Conservation (phyloP, 2,113 vertebrate genomes). For the Tragelaphus imberbis region DNA sequence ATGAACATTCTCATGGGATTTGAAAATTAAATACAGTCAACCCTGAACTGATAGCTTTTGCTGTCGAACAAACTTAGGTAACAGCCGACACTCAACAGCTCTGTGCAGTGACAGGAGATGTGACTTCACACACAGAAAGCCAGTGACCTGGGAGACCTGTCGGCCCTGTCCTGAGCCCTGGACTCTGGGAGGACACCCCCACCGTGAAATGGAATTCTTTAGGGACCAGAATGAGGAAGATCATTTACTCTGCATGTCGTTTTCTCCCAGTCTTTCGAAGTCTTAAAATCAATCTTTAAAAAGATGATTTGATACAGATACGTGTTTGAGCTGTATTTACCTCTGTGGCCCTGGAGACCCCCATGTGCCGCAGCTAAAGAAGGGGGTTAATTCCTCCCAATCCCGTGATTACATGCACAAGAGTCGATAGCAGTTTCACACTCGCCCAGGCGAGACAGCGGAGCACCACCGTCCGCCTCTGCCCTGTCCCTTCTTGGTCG, state of each 20-base stretch:
- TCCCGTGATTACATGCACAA: background rate
- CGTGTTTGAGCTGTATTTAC: background rate
- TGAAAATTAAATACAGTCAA: background rate
- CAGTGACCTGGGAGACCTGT: background rate
- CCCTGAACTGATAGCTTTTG: background rate
- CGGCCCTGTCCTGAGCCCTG: fast-evolving
- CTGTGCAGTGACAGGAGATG: too few relatives aligned
- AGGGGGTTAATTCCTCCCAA: background rate
- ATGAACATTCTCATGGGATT: background rate
- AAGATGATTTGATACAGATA: background rate
- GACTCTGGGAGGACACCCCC: fast-evolving
- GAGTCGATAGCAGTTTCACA: background rate
- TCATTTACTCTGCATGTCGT: background rate
- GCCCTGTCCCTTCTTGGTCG: background rate
- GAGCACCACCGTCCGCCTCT: background rate
- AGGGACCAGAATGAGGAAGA: background rate
- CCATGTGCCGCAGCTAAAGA: background rate
- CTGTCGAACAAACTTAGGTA: background rate
- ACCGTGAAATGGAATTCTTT: fast-evolving
- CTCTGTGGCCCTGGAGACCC: background rate
- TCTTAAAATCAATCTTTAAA: background rate
- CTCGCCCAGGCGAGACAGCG: fast-evolving
- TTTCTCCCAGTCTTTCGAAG: background rate
- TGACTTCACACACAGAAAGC: background rate
- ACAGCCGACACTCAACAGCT: background rate